These are phyloP conservation scores for Blastobasis adustella DNA, from an alignment of 2,888 invertebrate genomes.

Conservation along the genomic window DNA sequence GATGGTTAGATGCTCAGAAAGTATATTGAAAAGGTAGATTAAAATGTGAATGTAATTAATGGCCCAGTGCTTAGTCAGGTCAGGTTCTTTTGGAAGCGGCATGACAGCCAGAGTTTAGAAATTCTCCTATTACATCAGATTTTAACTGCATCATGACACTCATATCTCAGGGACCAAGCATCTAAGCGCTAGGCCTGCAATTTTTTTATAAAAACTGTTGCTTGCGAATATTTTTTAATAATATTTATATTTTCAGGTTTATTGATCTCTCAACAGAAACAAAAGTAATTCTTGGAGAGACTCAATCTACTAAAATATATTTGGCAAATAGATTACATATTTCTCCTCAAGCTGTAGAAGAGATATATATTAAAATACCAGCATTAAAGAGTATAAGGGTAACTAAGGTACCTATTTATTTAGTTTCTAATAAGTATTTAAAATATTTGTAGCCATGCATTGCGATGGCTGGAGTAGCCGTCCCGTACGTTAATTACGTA, in stretches of 20 bases:
- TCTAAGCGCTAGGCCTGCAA: neutral
- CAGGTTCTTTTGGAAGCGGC: neutral
- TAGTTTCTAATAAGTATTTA: no score
- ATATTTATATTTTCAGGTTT: constrained; percentile 33
- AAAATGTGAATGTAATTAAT: neutral
- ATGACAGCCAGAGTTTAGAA: neutral
- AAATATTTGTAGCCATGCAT: no score
- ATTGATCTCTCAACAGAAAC: constrained; percentile 51
- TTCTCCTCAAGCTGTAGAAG: constrained; percentile 51
- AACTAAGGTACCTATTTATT: constrained; percentile 55
- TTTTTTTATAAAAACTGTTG: neutral
- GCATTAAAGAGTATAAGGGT: constrained; percentile 68
- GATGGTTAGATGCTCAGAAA: constrained; percentile 78
- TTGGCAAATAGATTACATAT: constrained; percentile 69
- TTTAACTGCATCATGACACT: no score
- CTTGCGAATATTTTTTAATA: neutral
- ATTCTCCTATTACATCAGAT: no score
- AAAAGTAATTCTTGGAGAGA: constrained; percentile 65
- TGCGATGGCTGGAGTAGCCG: no score
- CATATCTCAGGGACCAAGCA: no score
- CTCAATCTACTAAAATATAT: constrained; percentile 65
- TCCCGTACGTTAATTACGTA: no score
- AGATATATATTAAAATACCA: constrained; percentile 69
- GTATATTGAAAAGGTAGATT: constrained; percentile 68
- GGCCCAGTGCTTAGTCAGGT: neutral